phyloP scores from a whole-genome alignment of 2,797 vertebrate genomes.

The Nasua narica region DNA sequence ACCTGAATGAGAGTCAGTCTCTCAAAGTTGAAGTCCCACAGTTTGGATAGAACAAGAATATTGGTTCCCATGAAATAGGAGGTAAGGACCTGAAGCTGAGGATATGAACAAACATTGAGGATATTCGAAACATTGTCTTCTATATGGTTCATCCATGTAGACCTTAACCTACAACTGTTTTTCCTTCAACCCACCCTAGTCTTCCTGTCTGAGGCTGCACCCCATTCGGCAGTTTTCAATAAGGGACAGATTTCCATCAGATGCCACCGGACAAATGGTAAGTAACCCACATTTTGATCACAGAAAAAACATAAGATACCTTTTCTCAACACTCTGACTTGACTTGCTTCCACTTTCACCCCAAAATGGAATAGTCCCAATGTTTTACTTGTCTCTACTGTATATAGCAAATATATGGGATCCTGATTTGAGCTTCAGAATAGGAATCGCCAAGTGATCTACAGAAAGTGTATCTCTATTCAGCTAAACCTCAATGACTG shows the following conservation, averaged over 20 bases:
- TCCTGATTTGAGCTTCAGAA: background rate
- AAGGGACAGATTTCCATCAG: slow-evolving; percentile 70
- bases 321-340: background rate
- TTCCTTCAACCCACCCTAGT: slow-evolving; percentile 44
- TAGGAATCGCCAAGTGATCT: background rate
- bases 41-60: background rate
- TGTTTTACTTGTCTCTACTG: background rate
- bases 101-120: background rate
- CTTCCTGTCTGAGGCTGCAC: slow-evolving; percentile 63
- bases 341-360: background rate
- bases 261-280: slow-evolving; percentile 69
- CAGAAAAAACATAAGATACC: slow-evolving; percentile 28
- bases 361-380: background rate
- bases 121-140: background rate
- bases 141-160: background rate
- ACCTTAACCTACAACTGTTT: slow-evolving; percentile 32
- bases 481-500: background rate
- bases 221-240: slow-evolving; percentile 68
- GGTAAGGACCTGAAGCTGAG: background rate
- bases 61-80: background rate
- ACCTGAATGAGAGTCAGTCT: background rate
- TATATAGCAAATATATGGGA: background rate
- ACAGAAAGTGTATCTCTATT: background rate
- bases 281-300: slow-evolving; percentile 13
- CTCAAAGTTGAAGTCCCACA: background rate